These are phyloP conservation scores for Cavia aperea DNA, from an alignment of 2,113 vertebrate species.

Conservation along the genomic window DNA sequence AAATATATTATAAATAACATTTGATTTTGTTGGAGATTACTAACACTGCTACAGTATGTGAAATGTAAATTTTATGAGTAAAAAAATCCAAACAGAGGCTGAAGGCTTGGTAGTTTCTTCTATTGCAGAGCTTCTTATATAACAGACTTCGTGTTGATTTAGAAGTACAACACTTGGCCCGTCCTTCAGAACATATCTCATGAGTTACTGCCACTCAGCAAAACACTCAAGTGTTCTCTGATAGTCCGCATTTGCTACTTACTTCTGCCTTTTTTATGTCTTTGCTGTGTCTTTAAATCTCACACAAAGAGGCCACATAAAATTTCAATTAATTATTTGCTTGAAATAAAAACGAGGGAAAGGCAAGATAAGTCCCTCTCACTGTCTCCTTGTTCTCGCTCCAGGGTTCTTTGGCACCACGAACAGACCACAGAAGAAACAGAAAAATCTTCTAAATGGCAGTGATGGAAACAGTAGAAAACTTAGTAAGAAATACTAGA, in stretches of 20 bases:
- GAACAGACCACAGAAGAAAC: neutral
- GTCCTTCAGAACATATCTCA: neutral
- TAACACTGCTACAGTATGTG: neutral
- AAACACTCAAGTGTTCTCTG: neutral
- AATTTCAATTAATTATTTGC: neutral
- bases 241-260: neutral
- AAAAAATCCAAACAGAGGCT: neutral
- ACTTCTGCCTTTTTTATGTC: neutral
- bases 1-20: neutral
- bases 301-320: neutral
- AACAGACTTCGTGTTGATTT: neutral
- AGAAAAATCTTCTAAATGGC: neutral
- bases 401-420: neutral
- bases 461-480: neutral
- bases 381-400: neutral
- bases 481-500: neutral
- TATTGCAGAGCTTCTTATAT: neutral
- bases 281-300: neutral
- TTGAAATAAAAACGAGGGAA: neutral
- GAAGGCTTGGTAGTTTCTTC: neutral
- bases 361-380: neutral
- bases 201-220: neutral
- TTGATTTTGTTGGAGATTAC: neutral
- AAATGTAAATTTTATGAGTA: neutral
- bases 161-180: neutral